These are phyloP conservation scores for Fistularia tabacaria DNA, from an alignment of 2,797 vertebrate species.

Conservation along the genomic window DNA sequence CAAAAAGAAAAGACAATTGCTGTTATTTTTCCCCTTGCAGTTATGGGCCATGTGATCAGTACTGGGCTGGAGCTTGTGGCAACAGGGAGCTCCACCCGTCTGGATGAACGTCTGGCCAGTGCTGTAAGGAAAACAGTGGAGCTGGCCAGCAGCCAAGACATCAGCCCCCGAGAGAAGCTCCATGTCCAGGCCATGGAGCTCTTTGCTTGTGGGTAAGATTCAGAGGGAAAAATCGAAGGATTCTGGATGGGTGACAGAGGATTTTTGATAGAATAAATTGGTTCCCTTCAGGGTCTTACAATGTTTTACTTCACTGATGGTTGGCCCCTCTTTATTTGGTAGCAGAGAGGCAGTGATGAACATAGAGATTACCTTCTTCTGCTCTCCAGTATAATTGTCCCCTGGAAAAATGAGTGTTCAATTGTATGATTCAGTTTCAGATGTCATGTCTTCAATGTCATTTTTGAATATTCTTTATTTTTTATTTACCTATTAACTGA, in stretches of 20 bases:
- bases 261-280: no score
- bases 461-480: no score
- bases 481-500: no score
- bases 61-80: slow-evolving; percentile 83
- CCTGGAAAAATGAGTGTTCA: no score
- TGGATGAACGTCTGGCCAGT: slow-evolving; percentile 74
- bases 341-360: no score
- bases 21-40: slow-evolving; percentile 59
- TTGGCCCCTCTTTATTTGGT: no score
- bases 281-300: no score
- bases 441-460: no score
- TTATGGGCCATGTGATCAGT: slow-evolving; percentile 87
- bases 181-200: slow-evolving; percentile 83
- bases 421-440: no score
- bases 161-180: slow-evolving; percentile 82
- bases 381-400: no score
- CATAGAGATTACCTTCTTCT: no score
- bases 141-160: slow-evolving; percentile 73
- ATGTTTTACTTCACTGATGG: no score
- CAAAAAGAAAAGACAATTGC: background rate
- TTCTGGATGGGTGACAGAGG: slow-evolving; percentile 54
- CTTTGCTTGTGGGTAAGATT: slow-evolving; percentile 84
- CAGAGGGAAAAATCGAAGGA: slow-evolving; percentile 19
- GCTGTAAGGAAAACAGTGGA: slow-evolving; percentile 75
- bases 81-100: slow-evolving; percentile 70